Evolutionary conservation across 2,888 invertebrate species (phyloP).

Genomic region (Pilophorus perplexus): DNA sequence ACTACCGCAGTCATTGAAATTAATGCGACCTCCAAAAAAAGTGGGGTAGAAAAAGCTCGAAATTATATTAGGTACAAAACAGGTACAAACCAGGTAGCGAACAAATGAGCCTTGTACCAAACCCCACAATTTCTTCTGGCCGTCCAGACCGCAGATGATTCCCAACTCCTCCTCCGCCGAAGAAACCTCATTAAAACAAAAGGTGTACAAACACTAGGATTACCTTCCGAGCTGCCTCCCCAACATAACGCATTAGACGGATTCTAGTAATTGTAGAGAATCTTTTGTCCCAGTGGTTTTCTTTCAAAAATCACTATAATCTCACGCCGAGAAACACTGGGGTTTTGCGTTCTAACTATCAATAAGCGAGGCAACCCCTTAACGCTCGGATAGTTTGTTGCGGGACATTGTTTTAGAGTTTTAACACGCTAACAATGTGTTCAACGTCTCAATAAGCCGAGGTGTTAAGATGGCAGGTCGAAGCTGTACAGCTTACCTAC

Average conservation of each 20-base stretch:
- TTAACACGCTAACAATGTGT: no score
- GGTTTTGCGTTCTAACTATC: not conserved
- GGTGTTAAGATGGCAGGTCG: no score
- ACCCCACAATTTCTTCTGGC: conserved; percentile 22
- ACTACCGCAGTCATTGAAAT: not conserved
- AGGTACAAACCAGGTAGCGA: conserved; percentile 37
- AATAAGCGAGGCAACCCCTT: no score
- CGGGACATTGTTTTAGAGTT: no score
- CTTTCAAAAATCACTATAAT: not conserved
- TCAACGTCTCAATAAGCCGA: no score
- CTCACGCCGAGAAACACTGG: not conserved
- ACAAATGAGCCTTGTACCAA: conserved; percentile 18
- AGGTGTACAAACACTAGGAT: conserved; percentile 27
- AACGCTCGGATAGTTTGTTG: no score
- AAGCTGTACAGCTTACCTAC: no score
- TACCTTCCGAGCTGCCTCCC: no score
- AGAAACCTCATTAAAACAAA: conserved; percentile 25
- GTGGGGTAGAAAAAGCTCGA: not conserved
- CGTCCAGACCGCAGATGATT: not conserved
- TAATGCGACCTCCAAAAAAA: not conserved
- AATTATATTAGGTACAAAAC: conserved; percentile 38
- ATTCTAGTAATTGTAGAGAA: not conserved
- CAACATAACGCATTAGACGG: not conserved
- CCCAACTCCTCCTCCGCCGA: not conserved
- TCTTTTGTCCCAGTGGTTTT: not conserved